Conservation (phyloP, 2,113 vertebrate genomes). For the Otus sunia region DNA sequence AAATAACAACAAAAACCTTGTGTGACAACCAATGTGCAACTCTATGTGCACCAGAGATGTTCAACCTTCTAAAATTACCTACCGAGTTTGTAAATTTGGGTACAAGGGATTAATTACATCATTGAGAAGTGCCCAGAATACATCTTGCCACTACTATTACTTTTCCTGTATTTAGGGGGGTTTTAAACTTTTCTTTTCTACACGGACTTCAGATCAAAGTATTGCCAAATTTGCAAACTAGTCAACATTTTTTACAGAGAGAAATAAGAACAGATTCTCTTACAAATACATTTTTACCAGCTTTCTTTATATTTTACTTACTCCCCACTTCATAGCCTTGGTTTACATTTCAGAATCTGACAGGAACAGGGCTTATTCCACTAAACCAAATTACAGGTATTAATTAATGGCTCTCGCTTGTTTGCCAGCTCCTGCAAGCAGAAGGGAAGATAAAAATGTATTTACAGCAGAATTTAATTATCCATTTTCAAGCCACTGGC, state of each 20-base stretch:
- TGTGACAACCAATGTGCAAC: not conserved
- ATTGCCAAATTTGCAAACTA: not conserved
- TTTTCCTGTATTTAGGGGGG: not conserved
- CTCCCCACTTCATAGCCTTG: not conserved
- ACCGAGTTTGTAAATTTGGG: not conserved
- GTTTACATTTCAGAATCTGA: conserved; percentile 16
- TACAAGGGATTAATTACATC: not conserved
- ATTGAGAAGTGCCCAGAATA: not conserved
- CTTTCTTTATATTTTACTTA: not conserved
- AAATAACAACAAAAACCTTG: not conserved
- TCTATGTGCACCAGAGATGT: not conserved
- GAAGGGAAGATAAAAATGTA: conserved; percentile 1
- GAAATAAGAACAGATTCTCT: not conserved
- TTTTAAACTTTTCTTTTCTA: not conserved
- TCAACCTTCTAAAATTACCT: not conserved
- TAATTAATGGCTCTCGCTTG: conserved; percentile 49
- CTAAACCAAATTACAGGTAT: conserved; percentile 45
- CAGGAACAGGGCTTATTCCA: not conserved
- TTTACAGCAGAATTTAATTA: conserved; percentile 44
- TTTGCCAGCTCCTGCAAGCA: conserved; percentile 48
- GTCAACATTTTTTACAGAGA: not conserved
- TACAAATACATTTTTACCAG: not conserved
- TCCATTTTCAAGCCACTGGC: conserved; percentile 41
- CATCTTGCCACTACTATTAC: not conserved
- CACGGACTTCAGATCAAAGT: not conserved